Evolutionary conservation across 2,113 vertebrate genomes (phyloP).

Genomic region (Macrotus californicus): DNA sequence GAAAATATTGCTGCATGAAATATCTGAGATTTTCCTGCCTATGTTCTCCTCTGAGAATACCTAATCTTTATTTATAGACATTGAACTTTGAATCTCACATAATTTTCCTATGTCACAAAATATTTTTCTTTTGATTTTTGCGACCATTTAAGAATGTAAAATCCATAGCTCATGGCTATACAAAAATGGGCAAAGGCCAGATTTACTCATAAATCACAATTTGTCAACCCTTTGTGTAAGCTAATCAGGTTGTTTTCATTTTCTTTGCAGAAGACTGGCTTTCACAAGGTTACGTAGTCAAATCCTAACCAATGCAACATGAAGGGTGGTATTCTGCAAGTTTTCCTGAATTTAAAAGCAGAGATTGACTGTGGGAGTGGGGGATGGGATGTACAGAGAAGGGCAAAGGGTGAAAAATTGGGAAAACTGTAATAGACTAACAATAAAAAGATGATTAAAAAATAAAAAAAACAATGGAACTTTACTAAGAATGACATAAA

Average conservation of each 20-base stretch:
- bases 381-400: too few species aligned
- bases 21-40: too few species aligned
- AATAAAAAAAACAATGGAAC: too few species aligned
- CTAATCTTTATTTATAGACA: background rate
- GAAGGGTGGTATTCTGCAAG: background rate
- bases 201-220: background rate
- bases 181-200: background rate
- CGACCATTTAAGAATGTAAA: slow-evolving; percentile 3
- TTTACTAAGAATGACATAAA: too few species aligned
- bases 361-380: too few species aligned
- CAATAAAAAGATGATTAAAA: too few species aligned
- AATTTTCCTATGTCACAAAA: background rate
- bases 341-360: background rate
- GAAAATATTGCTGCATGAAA: too few species aligned
- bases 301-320: background rate
- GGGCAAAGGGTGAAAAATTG: too few species aligned
- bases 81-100: background rate
- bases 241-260: background rate
- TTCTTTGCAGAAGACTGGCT: background rate
- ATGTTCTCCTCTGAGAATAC: background rate
- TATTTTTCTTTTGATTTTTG: background rate
- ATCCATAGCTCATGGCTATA: background rate
- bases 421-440: too few species aligned
- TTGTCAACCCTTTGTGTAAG: background rate
- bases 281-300: background rate